Base-by-base conservation (phyloP, 2,113 vertebrate species). In the Stercorarius parasiticus region DNA sequence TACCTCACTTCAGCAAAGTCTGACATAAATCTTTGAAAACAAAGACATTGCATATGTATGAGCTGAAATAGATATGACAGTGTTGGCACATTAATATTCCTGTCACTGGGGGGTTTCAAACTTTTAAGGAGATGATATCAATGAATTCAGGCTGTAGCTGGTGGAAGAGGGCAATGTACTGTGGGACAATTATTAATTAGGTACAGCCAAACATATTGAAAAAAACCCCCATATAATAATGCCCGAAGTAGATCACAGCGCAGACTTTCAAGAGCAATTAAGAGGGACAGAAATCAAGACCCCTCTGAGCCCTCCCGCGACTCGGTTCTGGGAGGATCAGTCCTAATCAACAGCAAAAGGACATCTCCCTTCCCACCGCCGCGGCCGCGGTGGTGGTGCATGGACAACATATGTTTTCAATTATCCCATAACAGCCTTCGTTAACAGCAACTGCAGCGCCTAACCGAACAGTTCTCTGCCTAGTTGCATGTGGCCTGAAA, bases 1-100 rank as follows among this genome's bases (percentile, higher is more conserved):
- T 99, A 99, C 99, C 99, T 99, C 99, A 99, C 98, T 99, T 99
- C 98, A 98, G 99, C 99, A 99, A 99, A 99, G 99, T 99, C 99
- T 99, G 99, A 99, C 99, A 99, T 99, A 99, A 99, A 99, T 99
- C 99, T 99, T 99, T 98, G 99, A 99, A 99, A 99, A 99, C 99
- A 99, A 99, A 99, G 99, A 99, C 99, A 98, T 99, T 99, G 99
- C 99, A 99, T 99, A 99, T 99, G 99, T 99, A 99, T 99, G 99
- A 99, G 99, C 98, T 99, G 99, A 99, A 99, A 99, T 98, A 99
- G 99, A 99, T 99, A 99, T 99, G 99, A 99, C 99, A 99, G 98
- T 99, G 98, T 99, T 99, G 98, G 99, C 98, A 99, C 99, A 99
- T 99, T 99, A 99, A 99, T 99, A 99, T 99, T 99, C 99, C 98